A percentile compares a stretch with the other conserved stretches of the same genome.
phyloP scores from a whole-genome alignment of 2,113 vertebrate genomes.

The Upupa epops region DNA sequence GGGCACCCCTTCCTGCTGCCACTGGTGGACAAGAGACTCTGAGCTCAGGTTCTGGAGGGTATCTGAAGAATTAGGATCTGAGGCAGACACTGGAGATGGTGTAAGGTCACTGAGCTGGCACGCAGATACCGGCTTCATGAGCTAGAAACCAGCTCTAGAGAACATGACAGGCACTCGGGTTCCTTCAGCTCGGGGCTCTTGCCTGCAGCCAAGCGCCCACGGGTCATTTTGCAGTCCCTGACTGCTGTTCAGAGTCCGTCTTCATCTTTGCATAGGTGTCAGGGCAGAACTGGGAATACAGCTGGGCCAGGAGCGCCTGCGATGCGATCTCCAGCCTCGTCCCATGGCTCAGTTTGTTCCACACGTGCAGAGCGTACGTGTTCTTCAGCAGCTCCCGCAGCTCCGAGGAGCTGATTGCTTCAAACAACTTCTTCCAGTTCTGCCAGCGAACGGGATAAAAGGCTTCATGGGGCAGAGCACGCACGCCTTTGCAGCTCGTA shows the following conservation, averaged over 20 bases:
- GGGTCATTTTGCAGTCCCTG: no score
- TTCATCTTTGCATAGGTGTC: slow-evolving; percentile 59
- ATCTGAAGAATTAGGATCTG: no score
- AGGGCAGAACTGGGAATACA: slow-evolving; percentile 70
- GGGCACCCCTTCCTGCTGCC: no score
- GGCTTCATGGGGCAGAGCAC: slow-evolving; percentile 61
- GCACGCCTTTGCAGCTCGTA: slow-evolving; percentile 63
- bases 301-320: slow-evolving; percentile 63
- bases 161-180: no score
- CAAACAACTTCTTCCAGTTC: slow-evolving; percentile 73
- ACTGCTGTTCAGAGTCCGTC: slow-evolving; percentile 12
- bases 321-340: slow-evolving; percentile 31
- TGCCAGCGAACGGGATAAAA: slow-evolving; percentile 80
- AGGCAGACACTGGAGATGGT: no score
- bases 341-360: slow-evolving; percentile 76
- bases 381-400: slow-evolving; percentile 41
- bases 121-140: no score
- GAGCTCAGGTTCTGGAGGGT: no score
- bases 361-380: slow-evolving; percentile 73
- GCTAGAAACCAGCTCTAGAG: no score
- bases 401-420: slow-evolving; percentile 43
- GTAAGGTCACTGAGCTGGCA: no score
- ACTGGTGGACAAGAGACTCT: no score
- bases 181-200: no score
- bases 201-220: no score